A percentile compares a stretch with the other conserved stretches of the same genome.
Evolutionary conservation across 2,113 vertebrate species (phyloP).

Genomic region (Tupaia tana): DNA sequence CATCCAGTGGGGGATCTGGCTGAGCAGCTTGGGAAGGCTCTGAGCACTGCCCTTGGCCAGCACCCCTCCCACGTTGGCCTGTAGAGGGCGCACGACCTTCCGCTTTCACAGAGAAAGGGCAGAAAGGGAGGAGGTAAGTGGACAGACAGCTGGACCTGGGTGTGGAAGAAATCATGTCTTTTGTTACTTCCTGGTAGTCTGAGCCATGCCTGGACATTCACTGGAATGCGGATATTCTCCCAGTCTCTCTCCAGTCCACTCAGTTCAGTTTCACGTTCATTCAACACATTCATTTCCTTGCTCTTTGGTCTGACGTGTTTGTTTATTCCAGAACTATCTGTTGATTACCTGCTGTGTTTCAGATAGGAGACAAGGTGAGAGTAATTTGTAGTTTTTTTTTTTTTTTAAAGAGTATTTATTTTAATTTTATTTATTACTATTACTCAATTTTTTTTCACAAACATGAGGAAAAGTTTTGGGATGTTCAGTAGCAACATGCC

Average conservation of each 20-base stretch:
- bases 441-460: too few relatives aligned
- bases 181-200: not conserved
- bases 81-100: not conserved
- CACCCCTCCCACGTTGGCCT: not conserved
- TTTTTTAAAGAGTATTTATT: too few relatives aligned
- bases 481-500: too few relatives aligned
- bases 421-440: too few relatives aligned
- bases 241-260: not conserved
- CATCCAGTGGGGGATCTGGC: accelerated
- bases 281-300: not conserved
- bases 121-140: not conserved
- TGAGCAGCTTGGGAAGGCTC: not conserved
- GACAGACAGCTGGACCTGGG: not conserved
- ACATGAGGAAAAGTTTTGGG: too few relatives aligned
- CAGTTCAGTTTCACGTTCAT: not conserved
- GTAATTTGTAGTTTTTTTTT: not conserved
- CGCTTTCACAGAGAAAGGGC: not conserved
- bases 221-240: not conserved
- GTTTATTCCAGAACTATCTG: not conserved
- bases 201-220: not conserved
- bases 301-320: not conserved
- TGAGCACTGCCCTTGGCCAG: not conserved
- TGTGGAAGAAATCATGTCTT: not conserved
- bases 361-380: not conserved
- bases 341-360: not conserved